Evolutionary conservation across 2,888 invertebrate species (phyloP).

Genomic region (Tetragnatha montana): DNA sequence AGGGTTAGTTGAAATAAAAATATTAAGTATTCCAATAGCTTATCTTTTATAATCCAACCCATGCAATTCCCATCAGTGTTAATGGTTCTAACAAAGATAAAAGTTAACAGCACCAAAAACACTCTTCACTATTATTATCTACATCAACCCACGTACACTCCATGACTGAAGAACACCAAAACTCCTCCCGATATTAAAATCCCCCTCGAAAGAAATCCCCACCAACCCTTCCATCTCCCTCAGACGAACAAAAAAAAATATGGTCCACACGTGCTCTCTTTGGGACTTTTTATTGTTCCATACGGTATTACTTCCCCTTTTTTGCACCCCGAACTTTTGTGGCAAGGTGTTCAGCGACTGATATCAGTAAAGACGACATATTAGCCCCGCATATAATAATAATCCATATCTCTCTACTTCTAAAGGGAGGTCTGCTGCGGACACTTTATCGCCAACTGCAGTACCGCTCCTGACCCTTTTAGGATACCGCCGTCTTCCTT

Average conservation of each 20-base stretch:
- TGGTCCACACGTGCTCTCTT: neutral
- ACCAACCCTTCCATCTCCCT: neutral
- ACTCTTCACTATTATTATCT: too few relatives aligned
- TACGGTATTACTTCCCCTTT: slow-evolving; percentile 31
- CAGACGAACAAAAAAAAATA: neutral
- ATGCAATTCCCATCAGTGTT: too few relatives aligned
- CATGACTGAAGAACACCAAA: too few relatives aligned
- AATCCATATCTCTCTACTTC: slow-evolving; percentile 65
- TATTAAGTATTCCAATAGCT: too few relatives aligned
- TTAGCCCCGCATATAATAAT: slow-evolving; percentile 67
- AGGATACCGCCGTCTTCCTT: slow-evolving; percentile 47
- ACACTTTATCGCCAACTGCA: slow-evolving; percentile 57
- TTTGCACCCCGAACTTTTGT: slow-evolving; percentile 53
- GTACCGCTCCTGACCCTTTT: slow-evolving; percentile 35
- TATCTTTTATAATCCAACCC: too few relatives aligned
- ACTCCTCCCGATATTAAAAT: neutral
- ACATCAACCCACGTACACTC: too few relatives aligned
- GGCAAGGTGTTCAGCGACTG: slow-evolving; percentile 66
- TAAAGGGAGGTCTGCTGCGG: slow-evolving; percentile 45
- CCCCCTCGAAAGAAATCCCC: neutral
- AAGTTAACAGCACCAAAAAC: too few relatives aligned
- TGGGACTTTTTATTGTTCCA: slow-evolving; percentile 17
- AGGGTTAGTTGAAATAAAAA: too few relatives aligned
- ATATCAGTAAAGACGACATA: slow-evolving; percentile 68
- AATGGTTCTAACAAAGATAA: too few relatives aligned